Conservation (phyloP, 2,888 invertebrate species). For the Drosophila mulleri region DNA sequence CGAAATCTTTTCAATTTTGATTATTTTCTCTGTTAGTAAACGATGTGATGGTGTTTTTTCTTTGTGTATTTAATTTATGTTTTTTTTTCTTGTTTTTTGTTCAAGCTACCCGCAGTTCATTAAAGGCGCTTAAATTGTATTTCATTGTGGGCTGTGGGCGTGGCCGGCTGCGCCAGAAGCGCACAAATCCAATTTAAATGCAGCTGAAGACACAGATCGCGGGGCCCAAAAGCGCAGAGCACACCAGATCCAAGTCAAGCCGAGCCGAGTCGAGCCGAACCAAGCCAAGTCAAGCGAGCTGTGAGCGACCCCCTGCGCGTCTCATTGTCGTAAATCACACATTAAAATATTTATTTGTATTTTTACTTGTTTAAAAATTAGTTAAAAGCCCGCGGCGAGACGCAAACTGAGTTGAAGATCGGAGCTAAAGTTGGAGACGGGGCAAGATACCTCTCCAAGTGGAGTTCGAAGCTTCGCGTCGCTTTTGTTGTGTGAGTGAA, state of each 20-base stretch:
- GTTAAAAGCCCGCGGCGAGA: conserved; percentile 70
- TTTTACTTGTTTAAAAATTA: conserved; percentile 81
- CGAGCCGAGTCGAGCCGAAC: conserved; percentile 9
- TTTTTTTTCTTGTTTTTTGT: not conserved
- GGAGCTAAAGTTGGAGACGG: not conserved
- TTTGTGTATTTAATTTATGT: not conserved
- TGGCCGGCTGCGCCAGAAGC: conserved; percentile 67
- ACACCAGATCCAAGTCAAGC: conserved; percentile 21
- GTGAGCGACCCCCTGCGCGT: conserved; percentile 70
- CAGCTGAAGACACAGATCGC: conserved; percentile 47
- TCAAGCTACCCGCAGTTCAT: conserved; percentile 56
- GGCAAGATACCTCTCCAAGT: not conserved
- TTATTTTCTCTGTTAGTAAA: conserved; percentile 6
- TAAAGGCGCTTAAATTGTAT: conserved; percentile 79
- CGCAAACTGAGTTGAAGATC: not conserved
- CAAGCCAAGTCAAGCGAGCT: conserved; percentile 1
- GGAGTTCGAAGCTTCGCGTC: conserved; percentile 8
- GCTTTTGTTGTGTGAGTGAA: conserved; percentile 78
- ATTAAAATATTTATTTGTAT: conserved; percentile 81
- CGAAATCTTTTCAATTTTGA: conserved; percentile 24
- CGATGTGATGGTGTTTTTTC: not conserved
- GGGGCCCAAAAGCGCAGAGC: conserved; percentile 6
- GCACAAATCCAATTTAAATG: conserved; percentile 79
- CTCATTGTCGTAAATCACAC: conserved; percentile 81
- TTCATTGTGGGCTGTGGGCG: conserved; percentile 59